Conservation (phyloP, 2,113 vertebrate genomes). For the Sisor rabdophorus region DNA sequence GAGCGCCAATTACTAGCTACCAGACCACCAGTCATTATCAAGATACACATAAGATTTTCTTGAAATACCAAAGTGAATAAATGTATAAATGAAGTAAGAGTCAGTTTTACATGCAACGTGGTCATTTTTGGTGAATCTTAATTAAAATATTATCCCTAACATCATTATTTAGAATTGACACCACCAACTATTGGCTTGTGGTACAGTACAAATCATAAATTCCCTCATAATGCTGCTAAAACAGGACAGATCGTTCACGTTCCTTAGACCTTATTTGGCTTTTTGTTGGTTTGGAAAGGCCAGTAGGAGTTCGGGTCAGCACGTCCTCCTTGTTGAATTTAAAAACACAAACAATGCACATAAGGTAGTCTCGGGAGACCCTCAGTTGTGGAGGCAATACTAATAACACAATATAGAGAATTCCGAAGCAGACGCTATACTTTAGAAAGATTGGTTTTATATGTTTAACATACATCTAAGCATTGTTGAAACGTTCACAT, state of each 20-base stretch:
- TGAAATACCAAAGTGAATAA: no score
- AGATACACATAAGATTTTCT: no score
- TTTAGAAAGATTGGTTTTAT: no score
- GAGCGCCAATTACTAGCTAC: no score
- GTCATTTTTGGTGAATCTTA: neutral
- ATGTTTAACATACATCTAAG: no score
- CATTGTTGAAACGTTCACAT: no score
- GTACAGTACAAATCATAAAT: constrained; percentile 17
- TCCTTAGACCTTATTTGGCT: constrained; percentile 39
- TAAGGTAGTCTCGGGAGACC: constrained; percentile 11
- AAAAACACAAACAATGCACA: constrained; percentile 42
- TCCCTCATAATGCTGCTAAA: constrained; percentile 32
- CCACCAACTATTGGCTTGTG: neutral
- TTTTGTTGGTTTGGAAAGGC: neutral
- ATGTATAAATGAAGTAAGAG: no score
- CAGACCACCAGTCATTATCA: no score
- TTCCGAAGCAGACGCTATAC: neutral
- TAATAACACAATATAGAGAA: constrained; percentile 34
- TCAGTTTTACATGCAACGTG: no score
- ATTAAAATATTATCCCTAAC: constrained; percentile 1
- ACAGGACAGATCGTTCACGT: neutral
- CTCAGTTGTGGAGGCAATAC: neutral
- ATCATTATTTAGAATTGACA: neutral
- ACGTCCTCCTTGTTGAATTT: constrained; percentile 32
- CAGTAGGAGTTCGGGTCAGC: constrained; percentile 28